Evolutionary conservation across 2,113 vertebrate genomes (phyloP).

Genomic region (Corythornis vintsioides): DNA sequence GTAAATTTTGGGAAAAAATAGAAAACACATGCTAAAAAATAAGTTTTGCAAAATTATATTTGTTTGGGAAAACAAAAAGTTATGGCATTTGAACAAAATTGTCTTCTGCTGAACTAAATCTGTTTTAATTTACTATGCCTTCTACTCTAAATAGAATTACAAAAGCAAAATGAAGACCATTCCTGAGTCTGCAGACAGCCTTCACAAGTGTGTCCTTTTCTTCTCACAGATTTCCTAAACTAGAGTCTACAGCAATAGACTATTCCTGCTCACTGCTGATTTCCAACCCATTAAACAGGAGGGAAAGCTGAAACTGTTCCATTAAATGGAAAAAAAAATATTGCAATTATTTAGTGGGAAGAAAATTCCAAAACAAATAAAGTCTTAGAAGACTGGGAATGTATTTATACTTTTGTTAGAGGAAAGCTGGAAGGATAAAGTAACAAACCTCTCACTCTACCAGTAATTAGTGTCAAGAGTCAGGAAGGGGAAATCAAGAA

Average conservation of each 20-base stretch:
- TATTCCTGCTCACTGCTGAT: background rate
- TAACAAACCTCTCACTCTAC: background rate
- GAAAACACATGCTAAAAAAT: background rate
- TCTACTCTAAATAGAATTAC: background rate
- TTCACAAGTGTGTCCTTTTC: background rate
- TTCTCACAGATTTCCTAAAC: background rate
- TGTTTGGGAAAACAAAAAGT: background rate
- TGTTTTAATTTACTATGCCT: background rate
- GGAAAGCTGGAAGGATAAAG: background rate
- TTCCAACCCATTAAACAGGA: slow-evolving; percentile 17
- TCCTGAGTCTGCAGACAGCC: background rate
- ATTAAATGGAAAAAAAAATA: slow-evolving; percentile 23
- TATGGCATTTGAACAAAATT: background rate
- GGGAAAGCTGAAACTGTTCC: slow-evolving; percentile 9
- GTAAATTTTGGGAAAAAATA: background rate
- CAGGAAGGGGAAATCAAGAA: slow-evolving; percentile 18
- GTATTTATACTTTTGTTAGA: background rate
- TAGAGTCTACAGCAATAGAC: background rate
- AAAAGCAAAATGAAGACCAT: background rate
- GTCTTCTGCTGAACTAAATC: background rate
- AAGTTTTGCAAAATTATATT: background rate
- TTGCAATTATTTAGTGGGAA: background rate
- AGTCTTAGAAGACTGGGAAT: background rate
- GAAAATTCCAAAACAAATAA: slow-evolving; percentile 7
- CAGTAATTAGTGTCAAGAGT: background rate